Percentiles rank a stretch among this genome's conserved stretches.
Evolutionary conservation across 2,797 vertebrate species (phyloP).

Genomic region (Neoniphon sammara): DNA sequence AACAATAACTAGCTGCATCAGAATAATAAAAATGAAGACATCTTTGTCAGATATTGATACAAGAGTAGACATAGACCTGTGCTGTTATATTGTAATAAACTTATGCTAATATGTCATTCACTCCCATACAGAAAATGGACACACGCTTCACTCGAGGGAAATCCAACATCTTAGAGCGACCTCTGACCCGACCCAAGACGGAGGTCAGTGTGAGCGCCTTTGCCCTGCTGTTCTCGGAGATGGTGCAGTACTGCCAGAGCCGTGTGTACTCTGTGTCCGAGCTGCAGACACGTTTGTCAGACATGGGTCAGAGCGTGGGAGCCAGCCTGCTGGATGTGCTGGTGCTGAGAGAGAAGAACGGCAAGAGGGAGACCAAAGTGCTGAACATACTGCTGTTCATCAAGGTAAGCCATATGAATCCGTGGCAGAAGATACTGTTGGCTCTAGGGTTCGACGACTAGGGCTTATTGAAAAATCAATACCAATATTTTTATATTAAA

Average conservation of each 20-base stretch:
- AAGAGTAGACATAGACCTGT: not conserved
- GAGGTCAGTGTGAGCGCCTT: constrained; percentile 93
- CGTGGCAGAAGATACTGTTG: not conserved
- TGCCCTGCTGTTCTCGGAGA: constrained; percentile 94
- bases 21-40: not conserved
- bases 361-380: constrained; percentile 92
- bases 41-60: not conserved
- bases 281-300: constrained; percentile 91
- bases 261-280: constrained; percentile 94
- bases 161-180: constrained; percentile 89
- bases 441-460: not conserved
- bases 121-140: constrained; percentile 83
- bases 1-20: no score
- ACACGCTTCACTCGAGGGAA: constrained; percentile 93
- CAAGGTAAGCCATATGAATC: constrained; percentile 78
- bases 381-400: constrained; percentile 93
- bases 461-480: no score
- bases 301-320: constrained; percentile 91
- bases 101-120: not conserved
- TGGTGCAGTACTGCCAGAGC: constrained; percentile 97
- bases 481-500: no score
- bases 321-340: constrained; percentile 90
- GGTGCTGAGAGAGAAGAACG: constrained; percentile 91
- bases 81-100: not conserved
- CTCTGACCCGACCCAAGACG: constrained; percentile 87